Conservation (phyloP, 1,140 invertebrate species). For the Adelges cooleyi region DNA sequence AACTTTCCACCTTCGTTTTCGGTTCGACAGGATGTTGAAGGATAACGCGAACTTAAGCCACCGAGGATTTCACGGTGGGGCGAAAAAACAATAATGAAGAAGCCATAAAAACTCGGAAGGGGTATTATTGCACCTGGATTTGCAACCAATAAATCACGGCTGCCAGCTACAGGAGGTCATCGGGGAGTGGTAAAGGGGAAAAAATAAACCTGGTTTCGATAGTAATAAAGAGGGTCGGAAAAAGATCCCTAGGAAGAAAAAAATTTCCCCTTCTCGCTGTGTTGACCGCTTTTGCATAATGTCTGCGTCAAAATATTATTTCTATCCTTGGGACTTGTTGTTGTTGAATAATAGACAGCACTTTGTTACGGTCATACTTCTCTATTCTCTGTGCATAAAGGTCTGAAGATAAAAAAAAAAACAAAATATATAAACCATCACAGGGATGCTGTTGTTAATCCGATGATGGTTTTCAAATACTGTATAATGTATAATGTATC, state of each 20-base stretch:
- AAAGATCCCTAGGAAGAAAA: constrained; percentile 5
- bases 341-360: constrained; percentile 11
- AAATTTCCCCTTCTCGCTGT: neutral
- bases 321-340: constrained; percentile 3
- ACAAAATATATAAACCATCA: neutral
- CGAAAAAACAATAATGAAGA: constrained; percentile 24
- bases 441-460: neutral
- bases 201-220: constrained; percentile 24
- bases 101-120: constrained; percentile 12
- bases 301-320: constrained; percentile 21
- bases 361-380: constrained; percentile 3
- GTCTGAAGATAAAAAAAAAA: constrained; percentile 1
- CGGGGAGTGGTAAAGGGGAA: neutral
- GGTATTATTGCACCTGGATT: constrained; percentile 25
- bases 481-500: no score
- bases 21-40: neutral
- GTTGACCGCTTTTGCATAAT: constrained; percentile 20
- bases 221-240: constrained; percentile 24
- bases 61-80: neutral
- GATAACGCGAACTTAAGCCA: constrained; percentile 3
- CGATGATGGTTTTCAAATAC: no score
- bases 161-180: neutral
- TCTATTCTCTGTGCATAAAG: neutral
- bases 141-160: constrained; percentile 18
- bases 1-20: neutral